Conservation (phyloP, 2,113 vertebrate species). For the Bubo scandiacus region DNA sequence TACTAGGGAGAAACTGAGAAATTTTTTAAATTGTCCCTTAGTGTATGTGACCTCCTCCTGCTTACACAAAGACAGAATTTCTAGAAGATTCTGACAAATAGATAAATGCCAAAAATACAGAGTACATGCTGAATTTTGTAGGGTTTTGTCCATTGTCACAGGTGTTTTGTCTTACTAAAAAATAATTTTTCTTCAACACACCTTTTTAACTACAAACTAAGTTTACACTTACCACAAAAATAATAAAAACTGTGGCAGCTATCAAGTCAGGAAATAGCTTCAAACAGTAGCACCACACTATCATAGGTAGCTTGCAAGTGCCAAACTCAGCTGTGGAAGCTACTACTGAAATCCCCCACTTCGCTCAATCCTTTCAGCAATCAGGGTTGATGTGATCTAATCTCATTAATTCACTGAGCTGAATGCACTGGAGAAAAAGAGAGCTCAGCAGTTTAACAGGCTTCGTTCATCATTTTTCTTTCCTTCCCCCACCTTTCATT, state of each 20-base stretch:
- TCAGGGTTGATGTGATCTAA: conserved; percentile 1
- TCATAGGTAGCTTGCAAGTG: background rate
- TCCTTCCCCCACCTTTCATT: background rate
- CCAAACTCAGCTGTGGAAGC: background rate
- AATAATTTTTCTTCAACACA: background rate
- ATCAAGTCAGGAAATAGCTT: background rate
- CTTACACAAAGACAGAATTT: background rate
- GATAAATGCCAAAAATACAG: background rate
- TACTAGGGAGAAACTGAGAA: background rate
- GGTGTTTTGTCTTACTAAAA: background rate
- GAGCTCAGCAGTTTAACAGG: conserved; percentile 33
- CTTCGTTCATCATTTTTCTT: background rate
- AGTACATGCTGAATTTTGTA: background rate
- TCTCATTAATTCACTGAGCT: conserved; percentile 37
- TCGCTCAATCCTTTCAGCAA: background rate
- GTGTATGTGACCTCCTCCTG: background rate
- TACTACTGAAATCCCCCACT: background rate
- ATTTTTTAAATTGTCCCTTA: background rate
- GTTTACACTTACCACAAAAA: background rate
- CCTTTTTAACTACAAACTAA: background rate
- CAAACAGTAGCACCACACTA: background rate
- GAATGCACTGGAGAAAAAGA: conserved; percentile 10
- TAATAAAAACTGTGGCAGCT: background rate
- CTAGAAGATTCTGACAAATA: background rate
- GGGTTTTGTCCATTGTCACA: background rate